phyloP scores from a whole-genome alignment of 2,113 vertebrate species.

The Aegypius monachus region DNA sequence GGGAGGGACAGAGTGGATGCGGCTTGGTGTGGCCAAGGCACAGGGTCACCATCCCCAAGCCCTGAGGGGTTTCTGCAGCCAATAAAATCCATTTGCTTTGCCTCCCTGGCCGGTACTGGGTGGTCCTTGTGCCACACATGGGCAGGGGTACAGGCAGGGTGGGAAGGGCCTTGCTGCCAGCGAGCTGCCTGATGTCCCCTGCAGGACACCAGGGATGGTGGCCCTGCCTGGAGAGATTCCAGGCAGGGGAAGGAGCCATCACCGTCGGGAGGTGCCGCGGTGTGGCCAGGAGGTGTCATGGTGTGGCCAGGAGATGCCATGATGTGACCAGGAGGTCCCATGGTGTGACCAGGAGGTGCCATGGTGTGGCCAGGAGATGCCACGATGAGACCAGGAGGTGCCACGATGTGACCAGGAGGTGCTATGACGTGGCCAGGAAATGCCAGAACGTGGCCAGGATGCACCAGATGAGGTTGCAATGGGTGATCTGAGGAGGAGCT shows the following conservation, averaged over 20 bases:
- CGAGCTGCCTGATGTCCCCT: constrained; percentile 37
- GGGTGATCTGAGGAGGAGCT: background rate
- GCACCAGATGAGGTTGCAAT: background rate
- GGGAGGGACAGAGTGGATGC: background rate
- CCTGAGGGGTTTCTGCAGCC: background rate
- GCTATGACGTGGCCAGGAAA: too few relatives aligned
- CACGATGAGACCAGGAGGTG: background rate
- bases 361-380: fast-evolving
- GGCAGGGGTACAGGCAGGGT: background rate
- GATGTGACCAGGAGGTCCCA: fast-evolving
- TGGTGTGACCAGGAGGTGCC: background rate
- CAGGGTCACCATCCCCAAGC: background rate
- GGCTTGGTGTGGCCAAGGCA: background rate
- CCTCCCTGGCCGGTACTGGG: fast-evolving
- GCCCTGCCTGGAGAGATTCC: constrained; percentile 88
- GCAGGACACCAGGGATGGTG: constrained; percentile 88
- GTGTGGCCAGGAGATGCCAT: background rate
- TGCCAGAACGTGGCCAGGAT: fast-evolving
- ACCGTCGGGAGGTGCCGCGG: background rate
- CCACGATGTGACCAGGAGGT: background rate
- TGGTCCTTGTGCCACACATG: background rate
- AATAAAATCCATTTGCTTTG: background rate
- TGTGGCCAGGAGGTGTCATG: background rate
- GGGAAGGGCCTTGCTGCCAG: background rate
- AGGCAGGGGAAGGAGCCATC: constrained; percentile 78